phyloP scores from a whole-genome alignment of 2,888 invertebrate genomes.

The Melinaea marsaeus region DNA sequence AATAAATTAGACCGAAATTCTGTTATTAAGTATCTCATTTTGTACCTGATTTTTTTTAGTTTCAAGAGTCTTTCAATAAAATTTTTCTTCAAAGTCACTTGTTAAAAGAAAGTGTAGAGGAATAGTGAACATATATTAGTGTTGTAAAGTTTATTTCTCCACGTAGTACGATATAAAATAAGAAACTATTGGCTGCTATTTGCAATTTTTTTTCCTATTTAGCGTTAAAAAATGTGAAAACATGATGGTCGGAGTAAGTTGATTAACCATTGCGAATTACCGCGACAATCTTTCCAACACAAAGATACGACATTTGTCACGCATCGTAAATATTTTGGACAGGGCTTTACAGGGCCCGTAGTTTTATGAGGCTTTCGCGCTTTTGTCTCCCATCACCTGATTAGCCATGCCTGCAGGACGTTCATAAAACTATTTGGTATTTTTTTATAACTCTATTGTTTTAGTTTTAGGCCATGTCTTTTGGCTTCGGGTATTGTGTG shows the following conservation, averaged over 20 bases:
- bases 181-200: background rate
- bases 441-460: background rate
- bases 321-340: conserved; percentile 77
- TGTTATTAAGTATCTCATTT: no score
- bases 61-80: no score
- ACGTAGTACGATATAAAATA: no score
- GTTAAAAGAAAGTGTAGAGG: no score
- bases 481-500: background rate
- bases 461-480: background rate
- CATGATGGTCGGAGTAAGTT: conserved; percentile 6
- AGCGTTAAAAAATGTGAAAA: conserved; percentile 5
- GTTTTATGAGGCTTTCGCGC: conserved; percentile 72
- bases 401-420: conserved; percentile 55
- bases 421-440: conserved; percentile 12
- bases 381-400: conserved; percentile 66
- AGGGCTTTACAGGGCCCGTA: conserved; percentile 62
- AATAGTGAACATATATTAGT: no score
- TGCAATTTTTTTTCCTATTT: background rate
- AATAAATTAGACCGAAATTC: no score
- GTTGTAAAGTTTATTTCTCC: no score
- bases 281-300: conserved; percentile 66
- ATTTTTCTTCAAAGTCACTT: no score
- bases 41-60: no score
- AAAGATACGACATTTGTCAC: conserved; percentile 69
- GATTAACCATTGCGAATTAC: conserved; percentile 64